Conservation (phyloP, 2,888 invertebrate genomes). For the Salpingus planirostris region DNA sequence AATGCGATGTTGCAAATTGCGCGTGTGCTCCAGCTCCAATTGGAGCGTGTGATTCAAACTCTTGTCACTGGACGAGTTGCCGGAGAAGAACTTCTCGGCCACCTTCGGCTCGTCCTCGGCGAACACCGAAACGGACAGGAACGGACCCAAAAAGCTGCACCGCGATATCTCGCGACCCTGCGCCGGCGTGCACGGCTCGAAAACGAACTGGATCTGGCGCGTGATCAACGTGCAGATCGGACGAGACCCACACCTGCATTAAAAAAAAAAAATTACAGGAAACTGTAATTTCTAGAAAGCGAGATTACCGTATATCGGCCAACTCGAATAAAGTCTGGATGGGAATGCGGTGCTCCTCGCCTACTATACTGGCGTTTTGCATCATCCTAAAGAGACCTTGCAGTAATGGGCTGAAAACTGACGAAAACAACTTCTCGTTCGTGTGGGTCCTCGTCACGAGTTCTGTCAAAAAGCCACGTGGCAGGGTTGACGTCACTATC, state of each 20-base stretch:
- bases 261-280: too few species aligned
- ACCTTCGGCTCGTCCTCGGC: constrained; percentile 82
- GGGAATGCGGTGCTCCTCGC: constrained; percentile 57
- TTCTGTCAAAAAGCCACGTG: constrained; percentile 65
- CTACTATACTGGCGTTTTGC: constrained; percentile 59
- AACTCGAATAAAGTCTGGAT: constrained; percentile 57
- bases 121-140: constrained; percentile 84
- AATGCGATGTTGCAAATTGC: constrained; percentile 68
- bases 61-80: constrained; percentile 52
- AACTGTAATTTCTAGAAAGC: too few species aligned
- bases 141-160: constrained; percentile 83
- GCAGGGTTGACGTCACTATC: constrained; percentile 60
- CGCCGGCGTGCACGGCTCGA: constrained; percentile 63
- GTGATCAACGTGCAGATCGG: constrained; percentile 64
- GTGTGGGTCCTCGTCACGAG: constrained; percentile 41
- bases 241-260: constrained; percentile 61
- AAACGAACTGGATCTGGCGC: constrained; percentile 62
- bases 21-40: constrained; percentile 69
- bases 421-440: constrained; percentile 50
- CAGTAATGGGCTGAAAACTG: constrained; percentile 58
- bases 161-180: constrained; percentile 79
- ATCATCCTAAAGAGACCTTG: constrained; percentile 61
- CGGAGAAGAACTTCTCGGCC: constrained; percentile 41
- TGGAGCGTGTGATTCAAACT: constrained; percentile 63
- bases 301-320: constrained; percentile 71